Conservation (phyloP, 2,888 invertebrate species). For the Drosophila putrida region DNA sequence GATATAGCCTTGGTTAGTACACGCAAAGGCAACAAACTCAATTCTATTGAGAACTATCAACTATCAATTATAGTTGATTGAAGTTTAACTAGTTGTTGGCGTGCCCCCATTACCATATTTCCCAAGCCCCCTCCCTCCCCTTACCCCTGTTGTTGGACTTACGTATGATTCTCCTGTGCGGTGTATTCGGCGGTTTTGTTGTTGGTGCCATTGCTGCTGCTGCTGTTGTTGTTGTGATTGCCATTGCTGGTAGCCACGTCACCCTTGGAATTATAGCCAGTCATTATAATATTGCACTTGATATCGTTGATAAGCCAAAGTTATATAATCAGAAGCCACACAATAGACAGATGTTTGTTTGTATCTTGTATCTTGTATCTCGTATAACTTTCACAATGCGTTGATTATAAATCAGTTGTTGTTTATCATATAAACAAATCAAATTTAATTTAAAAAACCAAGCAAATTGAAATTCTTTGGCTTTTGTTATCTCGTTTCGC, state of each 20-base stretch:
- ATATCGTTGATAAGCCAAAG: constrained; percentile 10
- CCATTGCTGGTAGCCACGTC: constrained; percentile 63
- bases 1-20: constrained; percentile 17
- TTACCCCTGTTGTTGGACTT: constrained; percentile 42
- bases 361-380: not conserved
- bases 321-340: constrained; percentile 22
- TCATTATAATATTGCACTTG: constrained; percentile 54
- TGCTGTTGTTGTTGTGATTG: constrained; percentile 31
- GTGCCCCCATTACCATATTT: constrained; percentile 25
- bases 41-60: constrained; percentile 6
- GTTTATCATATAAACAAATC: constrained; percentile 36
- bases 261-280: constrained; percentile 61
- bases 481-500: constrained; percentile 62
- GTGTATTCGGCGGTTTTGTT: constrained; percentile 44
- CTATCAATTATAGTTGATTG: constrained; percentile 39
- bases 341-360: no score
- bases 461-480: constrained; percentile 46
- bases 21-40: constrained; percentile 9
- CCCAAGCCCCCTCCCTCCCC: not conserved
- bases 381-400: constrained; percentile 18
- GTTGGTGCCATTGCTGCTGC: constrained; percentile 31
- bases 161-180: constrained; percentile 61
- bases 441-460: constrained; percentile 41
- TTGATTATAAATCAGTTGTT: constrained; percentile 20
- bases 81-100: constrained; percentile 46